Percentiles rank a stretch among this genome's conserved stretches.
These are phyloP conservation scores for Athalia rosae DNA, from an alignment of 2,888 invertebrate genomes.

Conservation along the genomic window DNA sequence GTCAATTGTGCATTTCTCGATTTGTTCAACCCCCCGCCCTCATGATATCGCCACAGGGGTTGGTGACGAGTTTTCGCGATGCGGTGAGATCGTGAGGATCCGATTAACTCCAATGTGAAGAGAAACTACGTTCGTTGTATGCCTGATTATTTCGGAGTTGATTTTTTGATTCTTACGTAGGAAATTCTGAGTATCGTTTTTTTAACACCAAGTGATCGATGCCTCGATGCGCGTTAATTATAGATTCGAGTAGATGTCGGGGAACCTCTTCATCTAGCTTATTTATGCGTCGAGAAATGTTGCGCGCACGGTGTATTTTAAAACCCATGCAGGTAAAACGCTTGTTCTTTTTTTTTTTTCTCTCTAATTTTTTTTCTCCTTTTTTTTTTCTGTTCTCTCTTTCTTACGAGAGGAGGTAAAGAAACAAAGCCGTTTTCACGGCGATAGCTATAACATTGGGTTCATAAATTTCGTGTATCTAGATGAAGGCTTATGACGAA, in stretches of 20 bases:
- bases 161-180: too few species aligned
- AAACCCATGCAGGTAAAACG: conserved; percentile 10
- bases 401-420: conserved; percentile 6
- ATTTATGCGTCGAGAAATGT: background rate
- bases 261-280: too few species aligned
- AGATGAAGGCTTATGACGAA: conserved; percentile 41
- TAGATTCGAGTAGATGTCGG: too few species aligned
- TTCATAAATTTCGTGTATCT: conserved; percentile 42
- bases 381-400: background rate
- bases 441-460: conserved; percentile 26
- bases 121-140: too few species aligned
- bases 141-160: too few species aligned
- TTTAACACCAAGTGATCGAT: too few species aligned
- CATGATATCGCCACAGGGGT: conserved; percentile 16
- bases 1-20: conserved; percentile 22
- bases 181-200: too few species aligned
- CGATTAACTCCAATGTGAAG: too few species aligned
- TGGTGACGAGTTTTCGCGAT: conserved; percentile 26
- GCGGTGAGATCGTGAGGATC: too few species aligned
- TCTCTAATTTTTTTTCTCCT: background rate
- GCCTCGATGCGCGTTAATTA: too few species aligned
- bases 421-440: conserved; percentile 26
- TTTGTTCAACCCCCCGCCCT: conserved; percentile 20
- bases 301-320: background rate
- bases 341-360: too few species aligned